phyloP scores from a whole-genome alignment of 2,888 invertebrate species.

The Endomychus coccineus region DNA sequence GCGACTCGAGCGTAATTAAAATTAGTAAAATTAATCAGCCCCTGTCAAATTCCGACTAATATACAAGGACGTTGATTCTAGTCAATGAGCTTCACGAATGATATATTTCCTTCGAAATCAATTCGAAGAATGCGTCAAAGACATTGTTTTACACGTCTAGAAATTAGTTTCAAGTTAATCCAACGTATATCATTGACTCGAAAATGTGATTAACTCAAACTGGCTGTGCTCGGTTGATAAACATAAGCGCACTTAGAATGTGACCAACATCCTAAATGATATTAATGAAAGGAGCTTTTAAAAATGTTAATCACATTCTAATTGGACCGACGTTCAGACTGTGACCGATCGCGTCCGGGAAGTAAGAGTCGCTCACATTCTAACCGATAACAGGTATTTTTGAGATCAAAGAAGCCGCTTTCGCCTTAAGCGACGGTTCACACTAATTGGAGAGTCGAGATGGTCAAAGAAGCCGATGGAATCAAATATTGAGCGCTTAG shows the following conservation, averaged over 20 bases:
- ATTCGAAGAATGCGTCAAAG: constrained; percentile 27
- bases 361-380: constrained; percentile 23
- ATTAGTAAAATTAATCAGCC: too few relatives aligned
- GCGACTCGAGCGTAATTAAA: too few relatives aligned
- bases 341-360: constrained; percentile 20
- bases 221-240: constrained; percentile 25
- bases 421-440: constrained; percentile 45
- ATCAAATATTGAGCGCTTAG: constrained; percentile 45
- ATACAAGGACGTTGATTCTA: constrained; percentile 7
- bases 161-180: constrained; percentile 27
- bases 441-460: constrained; percentile 47
- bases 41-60: constrained; percentile 10
- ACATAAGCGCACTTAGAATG: constrained; percentile 29
- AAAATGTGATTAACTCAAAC: constrained; percentile 37
- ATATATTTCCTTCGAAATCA: too few relatives aligned
- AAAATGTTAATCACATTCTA: constrained; percentile 40
- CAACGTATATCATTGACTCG: constrained; percentile 31
- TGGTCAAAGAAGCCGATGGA: constrained; percentile 46
- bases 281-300: constrained; percentile 33
- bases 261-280: constrained; percentile 27
- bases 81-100: too few relatives aligned
- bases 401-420: constrained; percentile 43
- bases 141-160: constrained; percentile 33
- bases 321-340: constrained; percentile 31
- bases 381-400: constrained; percentile 42